Evolutionary conservation across 2,888 invertebrate species (phyloP), one percentile per base, ranked within the genome.

Genomic region (Lepidocyrtoides sp.): DNA sequence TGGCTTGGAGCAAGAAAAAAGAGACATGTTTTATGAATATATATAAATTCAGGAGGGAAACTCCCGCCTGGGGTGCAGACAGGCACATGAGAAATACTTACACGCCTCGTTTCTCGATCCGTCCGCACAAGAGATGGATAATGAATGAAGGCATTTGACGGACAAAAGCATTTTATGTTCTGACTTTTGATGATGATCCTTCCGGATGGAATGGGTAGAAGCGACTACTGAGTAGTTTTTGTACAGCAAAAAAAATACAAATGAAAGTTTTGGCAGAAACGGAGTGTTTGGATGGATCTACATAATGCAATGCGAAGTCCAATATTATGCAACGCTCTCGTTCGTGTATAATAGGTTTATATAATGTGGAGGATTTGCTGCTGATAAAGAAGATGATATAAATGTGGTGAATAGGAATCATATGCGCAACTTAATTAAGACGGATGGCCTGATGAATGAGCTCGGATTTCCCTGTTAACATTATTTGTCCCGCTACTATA

Each of bases 71-170:
- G 85, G 72, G 85, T 72, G 54, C 41, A 51, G n/a, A 69, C 54
- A 20, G 23, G 29, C 36, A 48, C 20, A 44, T 26, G 41, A 41
- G 8, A 12, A 72, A 17, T 57, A 57, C 10, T 23, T 48, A 26
- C 48, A 14, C 29, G 75, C 57, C 57, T 72, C 57, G 14, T 69
- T 85, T 5, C 41, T 75, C 72, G 54, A 85, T 85, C 85, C 72
- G 57, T 84, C 75, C 32, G 32, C 85, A 69, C 84, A 84, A 72
- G 85, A 72, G 75, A 75, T 72, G 57, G 85, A 85, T 91, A 91
- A 91, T 91, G 91, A 91, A 91, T 91, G 91, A 91, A 91, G 91
- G 82, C 82, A 86, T 91, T 91, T 91, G 91, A 91, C 32, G 86
- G 91, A 91, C 82, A 82, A 86, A 91, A 60, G 86, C 57, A 91